These are phyloP conservation scores for Cottus gobio DNA, from an alignment of 2,113 vertebrate species.

Conservation along the genomic window DNA sequence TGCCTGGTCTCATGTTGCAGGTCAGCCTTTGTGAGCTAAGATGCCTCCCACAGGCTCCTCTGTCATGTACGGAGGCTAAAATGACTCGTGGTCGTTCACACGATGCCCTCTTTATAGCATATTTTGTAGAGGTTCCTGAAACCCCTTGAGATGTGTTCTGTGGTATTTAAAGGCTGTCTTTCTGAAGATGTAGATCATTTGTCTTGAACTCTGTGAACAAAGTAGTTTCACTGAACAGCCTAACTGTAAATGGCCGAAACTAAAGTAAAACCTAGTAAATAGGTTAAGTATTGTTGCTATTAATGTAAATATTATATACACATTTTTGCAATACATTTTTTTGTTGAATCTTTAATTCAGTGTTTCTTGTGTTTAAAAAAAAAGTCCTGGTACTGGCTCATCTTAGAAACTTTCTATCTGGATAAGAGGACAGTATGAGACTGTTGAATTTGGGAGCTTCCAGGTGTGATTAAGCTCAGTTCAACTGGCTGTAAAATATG, in stretches of 20 bases:
- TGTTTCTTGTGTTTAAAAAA: not conserved
- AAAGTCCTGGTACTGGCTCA: too few relatives aligned
- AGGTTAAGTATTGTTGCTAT: constrained; percentile 11
- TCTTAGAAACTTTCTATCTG: not conserved
- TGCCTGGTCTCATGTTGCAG: not conserved
- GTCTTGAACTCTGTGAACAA: not conserved
- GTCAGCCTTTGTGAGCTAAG: constrained; percentile 5
- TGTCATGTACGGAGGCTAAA: not conserved
- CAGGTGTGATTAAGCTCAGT: not conserved
- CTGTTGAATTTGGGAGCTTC: not conserved
- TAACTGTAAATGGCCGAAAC: constrained; percentile 8
- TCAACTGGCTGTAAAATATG: too few relatives aligned
- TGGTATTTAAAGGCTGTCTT: constrained; percentile 32
- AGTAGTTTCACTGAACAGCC: constrained; percentile 15
- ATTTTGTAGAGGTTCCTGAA: constrained; percentile 10
- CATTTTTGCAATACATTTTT: constrained; percentile 64
- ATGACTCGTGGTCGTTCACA: not conserved
- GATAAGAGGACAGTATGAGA: not conserved
- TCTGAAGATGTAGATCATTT: constrained; percentile 35
- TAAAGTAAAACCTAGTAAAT: not conserved
- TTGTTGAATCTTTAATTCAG: constrained; percentile 6
- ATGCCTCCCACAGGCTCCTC: constrained; percentile 1
- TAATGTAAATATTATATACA: constrained; percentile 54
- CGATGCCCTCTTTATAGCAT: not conserved
- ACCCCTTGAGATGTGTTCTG: not conserved